Evolutionary conservation across 2,797 vertebrate species (phyloP), one percentile per base, ranked within the genome.

Genomic region (Chiroxiphia lanceolata): DNA sequence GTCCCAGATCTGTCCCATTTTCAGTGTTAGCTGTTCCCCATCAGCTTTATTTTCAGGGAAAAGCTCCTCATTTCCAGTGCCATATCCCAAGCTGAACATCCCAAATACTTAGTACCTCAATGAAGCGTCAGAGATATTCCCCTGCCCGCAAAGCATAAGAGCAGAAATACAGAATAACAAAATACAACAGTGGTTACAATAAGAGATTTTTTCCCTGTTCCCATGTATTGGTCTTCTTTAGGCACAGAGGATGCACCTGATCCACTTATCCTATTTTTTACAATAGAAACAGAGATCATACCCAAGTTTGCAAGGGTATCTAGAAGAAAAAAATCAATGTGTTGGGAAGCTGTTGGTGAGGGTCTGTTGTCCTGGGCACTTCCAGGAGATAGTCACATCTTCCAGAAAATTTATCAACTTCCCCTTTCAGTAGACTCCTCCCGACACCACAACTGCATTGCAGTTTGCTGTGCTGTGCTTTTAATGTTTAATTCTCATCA

Each of bases 401-500:
- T 60, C 70, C 34, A 10, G 6, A 18, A 79, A 36, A 40, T 72
- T 78, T 72, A 42, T 83, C n/a, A n/a, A 11, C 25, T 42, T 81
- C 18, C 42, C 75, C 47, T 48, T 59, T 36, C 22, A 42, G n/a
- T 65, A 85, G 56, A 6, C 53, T 77, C 8, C 83, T 83, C 42
- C 69, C 0, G 3, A 56, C 31, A 51, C 53, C 45, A 25, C 42
- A 51, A 34, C 77, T 77, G 86, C 92, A 86, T 81, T 90, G 88
- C 90, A 92, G 71, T 65, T 91, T 61, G 47, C 69, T 79, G 42
- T 57, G 42, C 50, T 84, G 59, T 5, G 33, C 26, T 77, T 85
- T 40, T 59, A 23, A 79, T 51, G 29, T 84, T 80, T 93, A 93
- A 82, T 93, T 92, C 68, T 90, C 53, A 31, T 88, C 25, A 78